A percentile compares a stretch with the other conserved stretches of the same genome.
Evolutionary conservation across 1,140 invertebrate genomes (phyloP).

Genomic region (Sycophaga agraensis): DNA sequence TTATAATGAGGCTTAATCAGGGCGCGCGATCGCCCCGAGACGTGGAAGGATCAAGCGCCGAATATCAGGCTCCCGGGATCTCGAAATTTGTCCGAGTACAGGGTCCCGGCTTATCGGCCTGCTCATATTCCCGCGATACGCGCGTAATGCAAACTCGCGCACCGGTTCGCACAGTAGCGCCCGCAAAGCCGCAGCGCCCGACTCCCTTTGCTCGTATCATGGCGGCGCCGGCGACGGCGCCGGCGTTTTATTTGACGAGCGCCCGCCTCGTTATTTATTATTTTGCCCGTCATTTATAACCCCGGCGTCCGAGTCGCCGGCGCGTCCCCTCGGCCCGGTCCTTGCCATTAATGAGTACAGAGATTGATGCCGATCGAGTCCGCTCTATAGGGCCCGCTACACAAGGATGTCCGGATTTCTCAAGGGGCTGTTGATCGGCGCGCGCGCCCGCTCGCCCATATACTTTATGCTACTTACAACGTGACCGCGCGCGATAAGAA

Average conservation of each 20-base stretch:
- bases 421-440: constrained; percentile 14
- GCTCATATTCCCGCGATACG: background rate
- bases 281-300: constrained; percentile 28
- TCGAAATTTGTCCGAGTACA: background rate
- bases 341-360: constrained; percentile 19
- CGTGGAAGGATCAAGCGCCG: no score
- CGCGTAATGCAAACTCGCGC: background rate
- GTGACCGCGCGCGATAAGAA: constrained; percentile 4
- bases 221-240: background rate
- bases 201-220: background rate
- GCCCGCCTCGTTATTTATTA: constrained; percentile 25
- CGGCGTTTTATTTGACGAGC: constrained; percentile 14
- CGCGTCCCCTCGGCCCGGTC: background rate
- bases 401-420: background rate
- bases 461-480: constrained; percentile 27
- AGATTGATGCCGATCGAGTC: constrained; percentile 27
- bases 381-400: background rate
- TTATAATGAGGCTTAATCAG: no score
- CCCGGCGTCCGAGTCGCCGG: background rate
- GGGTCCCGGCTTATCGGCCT: background rate
- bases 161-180: constrained; percentile 6
- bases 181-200: no score
- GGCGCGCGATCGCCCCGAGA: no score
- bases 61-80: no score
- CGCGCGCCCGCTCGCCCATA: no score